Conservation (phyloP, 2,113 vertebrate genomes). For the Nibea albiflora region DNA sequence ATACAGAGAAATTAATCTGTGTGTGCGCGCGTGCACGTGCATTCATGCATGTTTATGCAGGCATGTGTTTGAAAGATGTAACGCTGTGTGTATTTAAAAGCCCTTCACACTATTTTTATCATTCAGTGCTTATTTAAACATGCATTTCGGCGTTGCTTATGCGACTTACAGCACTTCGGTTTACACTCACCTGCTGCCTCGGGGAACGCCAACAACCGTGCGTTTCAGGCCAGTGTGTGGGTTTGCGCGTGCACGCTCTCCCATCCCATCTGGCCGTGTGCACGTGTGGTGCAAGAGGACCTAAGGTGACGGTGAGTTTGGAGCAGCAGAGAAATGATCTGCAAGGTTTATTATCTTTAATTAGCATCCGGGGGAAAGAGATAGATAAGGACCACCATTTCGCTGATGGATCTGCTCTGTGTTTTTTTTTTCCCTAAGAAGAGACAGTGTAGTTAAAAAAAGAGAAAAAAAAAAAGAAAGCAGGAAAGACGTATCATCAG, state of each 20-base stretch:
- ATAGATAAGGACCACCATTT: constrained; percentile 74
- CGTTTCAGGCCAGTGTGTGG: constrained; percentile 22
- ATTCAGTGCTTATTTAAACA: constrained; percentile 60
- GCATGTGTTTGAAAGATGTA: constrained; percentile 51
- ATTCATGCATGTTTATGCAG: not conserved
- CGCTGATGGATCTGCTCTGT: constrained; percentile 69
- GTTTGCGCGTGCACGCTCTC: constrained; percentile 13
- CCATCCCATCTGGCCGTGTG: constrained; percentile 59
- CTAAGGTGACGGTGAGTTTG: constrained; percentile 77
- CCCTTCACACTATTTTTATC: constrained; percentile 55
- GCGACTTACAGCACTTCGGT: constrained; percentile 22
- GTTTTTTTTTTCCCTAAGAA: constrained; percentile 35
- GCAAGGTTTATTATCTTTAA: constrained; percentile 82
- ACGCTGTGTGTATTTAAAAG: constrained; percentile 48
- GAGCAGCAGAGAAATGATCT: constrained; percentile 77
- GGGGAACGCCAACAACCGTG: constrained; percentile 20
- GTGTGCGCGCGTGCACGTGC: not conserved
- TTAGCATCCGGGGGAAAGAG: constrained; percentile 73
- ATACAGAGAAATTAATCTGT: constrained; percentile 48
- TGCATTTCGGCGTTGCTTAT: constrained; percentile 23
- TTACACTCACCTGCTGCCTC: constrained; percentile 72
- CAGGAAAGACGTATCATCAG: constrained; percentile 23
- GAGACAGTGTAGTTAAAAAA: constrained; percentile 14
- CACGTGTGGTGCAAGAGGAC: constrained; percentile 57
- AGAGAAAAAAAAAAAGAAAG: constrained; percentile 4